Percentiles rank a stretch among this genome's conserved stretches.
These are phyloP conservation scores for Penaeus chinensis DNA, from an alignment of 1,140 invertebrate species.

Conservation along the genomic window DNA sequence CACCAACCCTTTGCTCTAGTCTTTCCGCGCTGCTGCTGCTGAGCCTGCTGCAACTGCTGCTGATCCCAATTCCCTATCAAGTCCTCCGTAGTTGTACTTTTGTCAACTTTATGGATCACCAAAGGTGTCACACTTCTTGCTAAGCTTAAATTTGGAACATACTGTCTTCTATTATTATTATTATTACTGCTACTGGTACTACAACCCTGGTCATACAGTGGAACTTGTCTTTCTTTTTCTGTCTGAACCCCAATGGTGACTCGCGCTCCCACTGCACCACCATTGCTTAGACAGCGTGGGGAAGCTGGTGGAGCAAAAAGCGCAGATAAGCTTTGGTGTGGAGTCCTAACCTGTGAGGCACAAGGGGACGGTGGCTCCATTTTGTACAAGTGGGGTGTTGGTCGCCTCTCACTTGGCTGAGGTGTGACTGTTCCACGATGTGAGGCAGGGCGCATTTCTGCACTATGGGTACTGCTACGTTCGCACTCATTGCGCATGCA, in stretches of 20 bases:
- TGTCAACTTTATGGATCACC: conserved; percentile 41
- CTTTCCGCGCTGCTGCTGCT: conserved; percentile 47
- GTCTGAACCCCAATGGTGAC: conserved; percentile 55
- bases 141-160: conserved; percentile 53
- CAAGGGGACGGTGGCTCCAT: conserved; percentile 56
- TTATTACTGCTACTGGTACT: conserved; percentile 2
- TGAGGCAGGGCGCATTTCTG: conserved; percentile 49
- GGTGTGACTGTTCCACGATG: conserved; percentile 42
- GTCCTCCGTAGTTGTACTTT: conserved; percentile 58
- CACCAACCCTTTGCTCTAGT: conserved; percentile 49
- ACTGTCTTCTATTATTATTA: conserved; percentile 38
- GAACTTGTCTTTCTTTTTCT: conserved; percentile 21
- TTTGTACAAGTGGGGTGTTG: conserved; percentile 54
- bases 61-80: conserved; percentile 30
- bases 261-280: background rate
- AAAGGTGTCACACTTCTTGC: conserved; percentile 57
- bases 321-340: conserved; percentile 20
- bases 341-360: conserved; percentile 48
- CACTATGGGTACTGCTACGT: conserved; percentile 54
- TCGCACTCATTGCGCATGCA: conserved; percentile 64
- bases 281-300: conserved; percentile 14
- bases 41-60: conserved; percentile 12
- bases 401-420: conserved; percentile 47
- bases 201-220: background rate
- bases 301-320: conserved; percentile 33